These are phyloP conservation scores for Tretioscincus oriximinensis DNA, from an alignment of 2,113 vertebrate species.

Conservation along the genomic window DNA sequence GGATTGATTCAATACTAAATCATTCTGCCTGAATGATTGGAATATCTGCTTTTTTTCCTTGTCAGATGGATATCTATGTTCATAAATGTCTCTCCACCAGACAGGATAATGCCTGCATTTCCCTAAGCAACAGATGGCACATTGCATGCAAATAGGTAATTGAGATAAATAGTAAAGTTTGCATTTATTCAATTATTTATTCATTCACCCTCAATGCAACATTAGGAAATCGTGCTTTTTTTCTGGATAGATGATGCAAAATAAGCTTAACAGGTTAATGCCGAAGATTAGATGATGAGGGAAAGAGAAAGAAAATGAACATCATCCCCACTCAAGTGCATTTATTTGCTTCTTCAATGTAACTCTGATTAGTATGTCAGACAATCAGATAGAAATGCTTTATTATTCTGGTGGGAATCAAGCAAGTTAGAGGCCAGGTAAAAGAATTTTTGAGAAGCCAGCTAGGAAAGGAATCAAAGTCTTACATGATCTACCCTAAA, in stretches of 20 bases:
- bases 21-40: no score
- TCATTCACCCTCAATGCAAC: slow-evolving; percentile 39
- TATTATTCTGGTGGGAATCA: slow-evolving; percentile 44
- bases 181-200: slow-evolving; percentile 45
- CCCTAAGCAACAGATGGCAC: slow-evolving; percentile 37
- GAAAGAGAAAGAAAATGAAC: not conserved
- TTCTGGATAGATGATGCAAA: slow-evolving; percentile 44
- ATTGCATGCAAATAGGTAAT: slow-evolving; percentile 49
- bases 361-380: slow-evolving; percentile 45
- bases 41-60: slow-evolving; percentile 33
- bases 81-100: slow-evolving; percentile 42
- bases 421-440: slow-evolving; percentile 52
- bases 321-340: not conserved
- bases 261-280: not conserved
- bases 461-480: slow-evolving; percentile 59
- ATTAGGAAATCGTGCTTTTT: slow-evolving; percentile 39
- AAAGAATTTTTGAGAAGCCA: slow-evolving; percentile 53
- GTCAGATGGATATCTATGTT: slow-evolving; percentile 37
- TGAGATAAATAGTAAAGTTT: slow-evolving; percentile 50
- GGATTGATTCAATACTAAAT: no score
- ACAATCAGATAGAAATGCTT: slow-evolving; percentile 39
- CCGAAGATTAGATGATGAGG: not conserved
- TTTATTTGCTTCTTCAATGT: not conserved
- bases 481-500: slow-evolving; percentile 52
- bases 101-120: slow-evolving; percentile 49